These are phyloP conservation scores for Pseudobourletiella spinata DNA, from an alignment of 1,140 invertebrate genomes.

Conservation along the genomic window DNA sequence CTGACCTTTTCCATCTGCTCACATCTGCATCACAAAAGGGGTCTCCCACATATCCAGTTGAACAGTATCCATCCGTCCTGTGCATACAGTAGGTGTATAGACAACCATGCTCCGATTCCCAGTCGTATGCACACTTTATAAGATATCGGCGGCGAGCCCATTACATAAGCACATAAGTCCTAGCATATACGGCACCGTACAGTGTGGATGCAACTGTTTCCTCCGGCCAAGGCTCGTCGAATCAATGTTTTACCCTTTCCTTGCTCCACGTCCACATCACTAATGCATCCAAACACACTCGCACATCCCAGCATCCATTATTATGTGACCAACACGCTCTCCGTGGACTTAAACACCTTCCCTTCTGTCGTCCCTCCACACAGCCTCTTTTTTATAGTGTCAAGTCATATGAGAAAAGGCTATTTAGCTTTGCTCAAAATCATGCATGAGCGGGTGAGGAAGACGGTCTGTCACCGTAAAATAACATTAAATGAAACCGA, in stretches of 20 bases:
- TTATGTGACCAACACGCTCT: too few species aligned
- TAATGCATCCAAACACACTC: too few species aligned
- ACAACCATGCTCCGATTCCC: neutral
- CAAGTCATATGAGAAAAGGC: too few species aligned
- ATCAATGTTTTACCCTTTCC: neutral
- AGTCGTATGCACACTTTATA: neutral
- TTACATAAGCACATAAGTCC: neutral
- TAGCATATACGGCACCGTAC: neutral
- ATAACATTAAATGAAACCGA: neutral
- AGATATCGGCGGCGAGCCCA: neutral
- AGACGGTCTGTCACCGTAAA: neutral
- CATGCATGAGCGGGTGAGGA: too few species aligned
- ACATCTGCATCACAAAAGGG: constrained; percentile 18
- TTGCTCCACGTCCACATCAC: neutral
- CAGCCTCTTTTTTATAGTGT: neutral
- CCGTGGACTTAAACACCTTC: neutral
- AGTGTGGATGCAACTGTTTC: constrained; percentile 8
- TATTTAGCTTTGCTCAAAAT: neutral
- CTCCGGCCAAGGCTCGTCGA: neutral
- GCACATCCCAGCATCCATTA: too few species aligned
- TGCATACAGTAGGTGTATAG: too few species aligned
- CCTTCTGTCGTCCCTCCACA: neutral
- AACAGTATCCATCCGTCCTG: neutral
- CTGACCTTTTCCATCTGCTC: constrained; percentile 23
- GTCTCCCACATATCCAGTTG: constrained; percentile 8